Evolutionary conservation across 2,113 vertebrate species (phyloP).

Genomic region (Procavia capensis): DNA sequence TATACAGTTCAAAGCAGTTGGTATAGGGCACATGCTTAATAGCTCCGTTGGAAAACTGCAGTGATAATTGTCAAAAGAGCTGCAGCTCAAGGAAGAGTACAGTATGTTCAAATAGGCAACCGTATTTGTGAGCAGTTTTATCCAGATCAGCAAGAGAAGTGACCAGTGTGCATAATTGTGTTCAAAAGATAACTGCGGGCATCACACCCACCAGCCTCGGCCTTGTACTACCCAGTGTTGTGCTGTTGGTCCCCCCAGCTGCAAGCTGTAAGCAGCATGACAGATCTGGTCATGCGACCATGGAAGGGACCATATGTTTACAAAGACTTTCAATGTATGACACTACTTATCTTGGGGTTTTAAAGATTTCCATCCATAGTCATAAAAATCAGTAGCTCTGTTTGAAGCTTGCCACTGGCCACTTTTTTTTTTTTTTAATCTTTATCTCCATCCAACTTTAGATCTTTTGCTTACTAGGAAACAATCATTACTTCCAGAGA

Average conservation of each 20-base stretch:
- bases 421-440: neutral
- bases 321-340: neutral
- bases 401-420: neutral
- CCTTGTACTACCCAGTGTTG: fast-evolving
- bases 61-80: neutral
- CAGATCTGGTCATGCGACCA: neutral
- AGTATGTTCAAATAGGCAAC: neutral
- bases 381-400: neutral
- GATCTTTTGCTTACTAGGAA: neutral
- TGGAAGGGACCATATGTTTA: neutral
- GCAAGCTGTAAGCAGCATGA: neutral
- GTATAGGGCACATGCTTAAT: neutral
- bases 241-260: neutral
- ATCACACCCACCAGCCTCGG: neutral
- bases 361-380: neutral
- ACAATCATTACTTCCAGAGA: neutral
- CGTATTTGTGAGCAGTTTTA: neutral
- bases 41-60: neutral
- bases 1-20: neutral
- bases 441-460: neutral
- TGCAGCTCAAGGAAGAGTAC: neutral
- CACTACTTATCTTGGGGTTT: neutral
- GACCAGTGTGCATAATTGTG: neutral
- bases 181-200: neutral
- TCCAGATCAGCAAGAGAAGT: neutral